Evolutionary conservation across 2,888 invertebrate species (phyloP), one percentile per base, ranked within the genome.

Genomic region (Escarpia spicata): DNA sequence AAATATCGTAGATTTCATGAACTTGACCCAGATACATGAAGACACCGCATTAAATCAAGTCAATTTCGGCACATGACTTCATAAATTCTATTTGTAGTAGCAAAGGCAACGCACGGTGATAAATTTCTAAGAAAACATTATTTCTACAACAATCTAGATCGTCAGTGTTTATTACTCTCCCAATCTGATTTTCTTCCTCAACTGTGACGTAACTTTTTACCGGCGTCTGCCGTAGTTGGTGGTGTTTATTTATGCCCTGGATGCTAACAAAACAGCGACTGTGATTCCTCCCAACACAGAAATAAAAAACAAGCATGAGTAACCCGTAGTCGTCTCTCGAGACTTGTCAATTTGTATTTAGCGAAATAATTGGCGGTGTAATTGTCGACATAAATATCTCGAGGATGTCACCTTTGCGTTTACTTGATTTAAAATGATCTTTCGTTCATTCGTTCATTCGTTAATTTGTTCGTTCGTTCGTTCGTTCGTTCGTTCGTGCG

Each of bases 331-430:
- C 26, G 6, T 75, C 19, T n/a, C 75, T 19, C 75, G 4, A 75
- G 75, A 75, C 75, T 75, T 75, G 75, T 75, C 75, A 75, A 26
- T 75, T 75, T 75, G 75, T 75, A 75, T 75, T 52, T 26, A 75
- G 75, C 75, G 75, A n/a, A 26, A 26, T 3, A 26, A 26, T 75
- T 75, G 19, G 19, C 19, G 19, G 19, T 75, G 15, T 75, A 75
- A 75, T 26, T 26, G 75, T 75, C 75, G 75, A 75, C 26, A 75
- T 26, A 75, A 75, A 75, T 91, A 43, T n/a, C 37, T 91, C 1
- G 4, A 3, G 52, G 4, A 43, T 44, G n/a, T 91, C 37, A 31
- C 8, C 37, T 91, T 44, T 44, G 91, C 19, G 3, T 3, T 8
- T 52, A 52, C 15, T 52, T 90, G 1, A 31, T 43, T 6, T 12